Conservation (phyloP, 2,113 vertebrate species). For the Clupea harengus region DNA sequence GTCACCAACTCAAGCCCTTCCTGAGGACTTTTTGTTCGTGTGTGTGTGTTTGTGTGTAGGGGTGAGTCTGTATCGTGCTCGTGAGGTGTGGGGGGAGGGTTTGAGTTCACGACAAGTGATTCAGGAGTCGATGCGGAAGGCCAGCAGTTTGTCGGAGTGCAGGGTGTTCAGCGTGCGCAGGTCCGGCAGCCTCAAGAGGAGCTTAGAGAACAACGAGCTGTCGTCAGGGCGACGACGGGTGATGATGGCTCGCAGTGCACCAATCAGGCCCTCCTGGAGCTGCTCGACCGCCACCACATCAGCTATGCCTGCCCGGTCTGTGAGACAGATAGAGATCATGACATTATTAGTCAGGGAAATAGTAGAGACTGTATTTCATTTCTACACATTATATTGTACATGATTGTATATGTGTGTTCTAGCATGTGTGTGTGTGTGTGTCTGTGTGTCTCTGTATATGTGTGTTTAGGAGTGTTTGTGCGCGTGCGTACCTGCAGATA, state of each 20-base stretch:
- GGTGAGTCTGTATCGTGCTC: neutral
- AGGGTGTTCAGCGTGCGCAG: slow-evolving; percentile 75
- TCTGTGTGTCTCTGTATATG: neutral
- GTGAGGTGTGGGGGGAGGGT: neutral
- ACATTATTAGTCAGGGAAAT: neutral
- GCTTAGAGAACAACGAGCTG: slow-evolving; percentile 67
- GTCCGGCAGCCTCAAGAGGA: slow-evolving; percentile 74
- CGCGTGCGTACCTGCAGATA: slow-evolving; percentile 67
- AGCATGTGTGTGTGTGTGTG: neutral
- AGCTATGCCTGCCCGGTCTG: slow-evolving; percentile 69
- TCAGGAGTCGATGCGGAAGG: slow-evolving; percentile 75
- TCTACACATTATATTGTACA: neutral
- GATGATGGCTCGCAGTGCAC: slow-evolving; percentile 67
- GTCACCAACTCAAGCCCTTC: neutral
- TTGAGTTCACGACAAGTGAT: neutral
- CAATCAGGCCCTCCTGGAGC: slow-evolving; percentile 75
- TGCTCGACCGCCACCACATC: slow-evolving; percentile 69
- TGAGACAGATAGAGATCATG: slow-evolving; percentile 8
- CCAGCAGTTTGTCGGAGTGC: slow-evolving; percentile 76
- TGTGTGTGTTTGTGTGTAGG: neutral
- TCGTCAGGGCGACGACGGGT: slow-evolving; percentile 65
- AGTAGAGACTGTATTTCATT: neutral
- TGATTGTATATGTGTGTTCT: neutral
- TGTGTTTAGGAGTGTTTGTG: neutral
- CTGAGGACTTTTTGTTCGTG: neutral